These are phyloP conservation scores for Columba livia DNA, from an alignment of 2,113 vertebrate genomes.

Conservation along the genomic window DNA sequence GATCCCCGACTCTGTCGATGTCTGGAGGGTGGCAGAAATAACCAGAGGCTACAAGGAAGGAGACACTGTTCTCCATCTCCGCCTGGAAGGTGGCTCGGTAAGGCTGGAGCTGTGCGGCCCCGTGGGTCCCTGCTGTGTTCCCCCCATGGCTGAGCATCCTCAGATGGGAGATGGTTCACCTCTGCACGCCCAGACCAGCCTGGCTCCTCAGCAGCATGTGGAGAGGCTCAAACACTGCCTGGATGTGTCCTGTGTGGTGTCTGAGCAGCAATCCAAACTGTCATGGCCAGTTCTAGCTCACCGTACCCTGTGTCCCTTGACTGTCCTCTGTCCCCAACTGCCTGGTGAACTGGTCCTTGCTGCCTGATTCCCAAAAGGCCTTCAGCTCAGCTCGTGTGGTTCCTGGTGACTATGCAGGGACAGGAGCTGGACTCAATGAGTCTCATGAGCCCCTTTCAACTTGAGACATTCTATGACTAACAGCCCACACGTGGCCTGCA, in stretches of 20 bases:
- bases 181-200: not conserved
- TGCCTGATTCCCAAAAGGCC: not conserved
- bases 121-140: not conserved
- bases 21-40: constrained; percentile 78
- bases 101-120: not conserved
- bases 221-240: not conserved
- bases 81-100: constrained; percentile 74
- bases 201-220: not conserved
- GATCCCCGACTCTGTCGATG: constrained; percentile 75
- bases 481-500: not conserved
- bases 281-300: not conserved
- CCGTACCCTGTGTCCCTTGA: fast-evolving
- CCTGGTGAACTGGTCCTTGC: not conserved
- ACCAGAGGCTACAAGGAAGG: constrained; percentile 70
- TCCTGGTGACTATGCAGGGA: not conserved
- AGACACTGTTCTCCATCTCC: constrained; percentile 60
- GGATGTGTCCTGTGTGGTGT: fast-evolving
- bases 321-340: too few relatives aligned
- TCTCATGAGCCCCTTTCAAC: too few relatives aligned
- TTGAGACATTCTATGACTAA: too few relatives aligned
- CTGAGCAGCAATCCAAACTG: not conserved
- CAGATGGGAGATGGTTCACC: not conserved
- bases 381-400: not conserved
- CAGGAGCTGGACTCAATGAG: too few relatives aligned
- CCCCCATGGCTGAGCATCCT: fast-evolving